phyloP scores from a whole-genome alignment of 2,797 vertebrate genomes.

The Pyrocephalus nanus region DNA sequence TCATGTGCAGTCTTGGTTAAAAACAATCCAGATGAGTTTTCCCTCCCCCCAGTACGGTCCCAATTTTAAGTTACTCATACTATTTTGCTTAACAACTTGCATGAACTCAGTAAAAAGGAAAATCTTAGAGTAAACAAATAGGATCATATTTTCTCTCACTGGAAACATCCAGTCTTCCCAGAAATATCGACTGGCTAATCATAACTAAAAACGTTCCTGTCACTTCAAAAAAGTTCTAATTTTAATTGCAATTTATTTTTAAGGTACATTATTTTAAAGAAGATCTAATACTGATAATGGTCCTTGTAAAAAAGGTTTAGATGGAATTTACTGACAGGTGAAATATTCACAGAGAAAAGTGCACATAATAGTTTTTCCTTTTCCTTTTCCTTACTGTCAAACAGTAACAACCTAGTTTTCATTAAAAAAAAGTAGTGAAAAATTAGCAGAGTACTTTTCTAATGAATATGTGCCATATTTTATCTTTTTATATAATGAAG shows the following conservation, averaged over 20 bases:
- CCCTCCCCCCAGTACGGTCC: accelerated
- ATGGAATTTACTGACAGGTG: background rate
- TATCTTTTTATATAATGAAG: background rate
- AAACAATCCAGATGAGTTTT: background rate
- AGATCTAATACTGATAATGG: background rate
- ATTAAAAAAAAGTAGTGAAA: background rate
- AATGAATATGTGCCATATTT: constrained; percentile 29
- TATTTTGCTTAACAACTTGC: background rate
- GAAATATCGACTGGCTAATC: background rate
- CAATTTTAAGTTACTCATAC: background rate
- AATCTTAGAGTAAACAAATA: background rate
- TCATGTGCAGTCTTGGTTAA: background rate
- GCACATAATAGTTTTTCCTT: background rate
- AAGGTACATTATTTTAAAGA: background rate
- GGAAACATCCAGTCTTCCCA: background rate
- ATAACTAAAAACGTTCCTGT: background rate
- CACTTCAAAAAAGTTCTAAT: background rate
- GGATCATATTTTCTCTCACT: background rate
- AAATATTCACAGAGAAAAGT: background rate
- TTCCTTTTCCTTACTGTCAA: too few species aligned
- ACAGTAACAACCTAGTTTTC: background rate
- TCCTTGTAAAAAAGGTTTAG: background rate
- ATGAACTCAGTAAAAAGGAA: background rate
- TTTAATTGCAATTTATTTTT: background rate
- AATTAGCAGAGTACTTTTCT: background rate